A percentile compares a stretch with the other conserved stretches of the same genome.
Conservation (phyloP, 1,140 invertebrate genomes). For the Paraescarpia echinospica region DNA sequence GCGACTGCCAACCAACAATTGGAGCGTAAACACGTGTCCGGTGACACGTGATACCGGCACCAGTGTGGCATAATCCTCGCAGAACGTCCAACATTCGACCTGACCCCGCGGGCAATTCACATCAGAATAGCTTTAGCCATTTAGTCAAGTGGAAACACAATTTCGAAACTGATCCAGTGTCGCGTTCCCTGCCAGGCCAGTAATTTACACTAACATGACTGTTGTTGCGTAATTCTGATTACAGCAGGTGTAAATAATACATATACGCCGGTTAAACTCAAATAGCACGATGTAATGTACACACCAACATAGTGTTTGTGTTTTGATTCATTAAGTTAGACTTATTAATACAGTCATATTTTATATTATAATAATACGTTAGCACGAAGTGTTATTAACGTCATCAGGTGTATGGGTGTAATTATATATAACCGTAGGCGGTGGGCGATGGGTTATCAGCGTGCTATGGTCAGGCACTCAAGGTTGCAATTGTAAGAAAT, state of each 20-base stretch:
- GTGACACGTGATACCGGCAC: no score
- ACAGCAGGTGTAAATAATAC: no score
- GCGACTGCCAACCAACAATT: no score
- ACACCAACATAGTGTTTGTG: not conserved
- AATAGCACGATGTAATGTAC: not conserved
- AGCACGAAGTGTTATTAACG: not conserved
- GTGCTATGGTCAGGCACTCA: not conserved
- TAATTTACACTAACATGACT: not conserved
- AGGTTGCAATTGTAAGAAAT: not conserved
- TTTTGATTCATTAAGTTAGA: not conserved
- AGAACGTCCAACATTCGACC: no score
- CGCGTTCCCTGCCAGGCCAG: not conserved
- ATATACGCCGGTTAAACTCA: not conserved
- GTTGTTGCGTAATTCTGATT: not conserved
- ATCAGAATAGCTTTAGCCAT: no score
- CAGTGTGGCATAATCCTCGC: no score
- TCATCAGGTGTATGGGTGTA: not conserved
- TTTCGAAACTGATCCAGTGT: not conserved
- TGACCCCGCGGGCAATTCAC: no score
- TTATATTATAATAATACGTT: not conserved
- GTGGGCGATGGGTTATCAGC: not conserved
- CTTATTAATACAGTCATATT: not conserved
- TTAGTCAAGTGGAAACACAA: not conserved
- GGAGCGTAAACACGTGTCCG: no score
- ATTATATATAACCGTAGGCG: not conserved